Evolutionary conservation across 2,797 vertebrate species (phyloP), one percentile per base, ranked within the genome.

Genomic region (Pantherophis alleghaniensis): DNA sequence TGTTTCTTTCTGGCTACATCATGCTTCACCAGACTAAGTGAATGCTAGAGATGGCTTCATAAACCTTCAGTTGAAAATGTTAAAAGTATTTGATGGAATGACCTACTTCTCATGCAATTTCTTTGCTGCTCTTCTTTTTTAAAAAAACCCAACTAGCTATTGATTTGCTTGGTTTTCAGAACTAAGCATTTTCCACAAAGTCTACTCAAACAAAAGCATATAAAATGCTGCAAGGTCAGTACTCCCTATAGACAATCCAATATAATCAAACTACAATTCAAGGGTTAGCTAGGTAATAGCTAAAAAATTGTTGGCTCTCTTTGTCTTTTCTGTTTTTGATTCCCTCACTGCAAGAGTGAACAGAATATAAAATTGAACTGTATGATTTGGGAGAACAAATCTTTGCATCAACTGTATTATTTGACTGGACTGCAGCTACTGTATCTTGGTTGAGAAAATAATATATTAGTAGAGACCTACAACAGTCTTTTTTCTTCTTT

Each of bases 181-280:
- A 89, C 24, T 86, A 89, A 89, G 57, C 51, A 89, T 91, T 93
- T 89, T 51, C 88, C 91, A 91, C 56, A 86, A 56, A 91, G 87
- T 89, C 90, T 93, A 93, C 87, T 91, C 87, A 93, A 90, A 90
- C 63, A 91, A 93, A 93, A 91, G 69, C 69, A 66, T 74, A 63
- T 32, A 93, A 74, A 87, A 24, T 91, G 93, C 87, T 89, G 90
- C 69, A 89, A 86, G 93, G 90, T 93, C 93, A 93, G 24, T 91
- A 83, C 59, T 93, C 87, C 87, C 93, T 86, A 89, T 60, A 91
- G 93, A 93, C 74, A 66, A 91, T 86, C 32, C 69, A 83, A 89
- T 89, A 91, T 87, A 91, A 69, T 86, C 55, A 89, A 91, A 91
- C 90, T 91, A 91, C 51, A 89, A 89, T 91, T 93, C 93, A 93